Evolutionary conservation across 2,888 invertebrate species (phyloP), one percentile per base, ranked within the genome.

Genomic region (Leptopilina myrica): DNA sequence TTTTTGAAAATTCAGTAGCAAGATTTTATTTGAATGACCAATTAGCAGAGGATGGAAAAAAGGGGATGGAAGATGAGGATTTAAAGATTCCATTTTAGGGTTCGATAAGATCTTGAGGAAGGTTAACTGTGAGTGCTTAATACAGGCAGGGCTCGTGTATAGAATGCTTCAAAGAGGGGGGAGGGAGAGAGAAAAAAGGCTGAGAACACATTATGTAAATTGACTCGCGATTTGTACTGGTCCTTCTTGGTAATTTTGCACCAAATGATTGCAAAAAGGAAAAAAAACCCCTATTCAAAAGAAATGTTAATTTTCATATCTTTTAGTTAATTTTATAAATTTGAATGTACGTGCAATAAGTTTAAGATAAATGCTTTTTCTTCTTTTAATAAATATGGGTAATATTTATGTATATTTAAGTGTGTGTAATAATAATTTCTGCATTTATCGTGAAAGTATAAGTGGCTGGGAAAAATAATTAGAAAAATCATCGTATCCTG

Each of bases 401-500:
- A 2, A 33, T 43, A 43, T 43, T 43, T 43, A 43, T 43, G 43
- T 8, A 43, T 1, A 43, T 1, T 43, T 43, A 43, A 33, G 33
- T 33, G 33, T 33, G 33, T 43, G 6, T 8, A 43, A 8, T 43
- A 43, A 43, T 43, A 43, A 8, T 43, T 8, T 43, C 6, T 43
- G 8, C 7, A 8, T 43, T 8, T 43, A 43, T 43, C 43, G 8
- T 7, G 43, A 43, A 43, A 43, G 43, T 43, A 43, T 43, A 43
- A 43, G 43, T 43, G 43, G 7, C 43, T 49, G 49, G 9, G 9
- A 49, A 49, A 49, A 49, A 49, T 49, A 49, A 49, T 49, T 49
- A 49, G 49, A 49, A 33, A 73, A 33, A 53, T 73, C 14, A 73
- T 56, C 26, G n/a, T 33, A 73, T 73, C 73, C 73, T 73, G 14